Evolutionary conservation across 2,888 invertebrate species (phyloP), one percentile per base, ranked within the genome.

Genomic region (Clistopyga incitator): DNA sequence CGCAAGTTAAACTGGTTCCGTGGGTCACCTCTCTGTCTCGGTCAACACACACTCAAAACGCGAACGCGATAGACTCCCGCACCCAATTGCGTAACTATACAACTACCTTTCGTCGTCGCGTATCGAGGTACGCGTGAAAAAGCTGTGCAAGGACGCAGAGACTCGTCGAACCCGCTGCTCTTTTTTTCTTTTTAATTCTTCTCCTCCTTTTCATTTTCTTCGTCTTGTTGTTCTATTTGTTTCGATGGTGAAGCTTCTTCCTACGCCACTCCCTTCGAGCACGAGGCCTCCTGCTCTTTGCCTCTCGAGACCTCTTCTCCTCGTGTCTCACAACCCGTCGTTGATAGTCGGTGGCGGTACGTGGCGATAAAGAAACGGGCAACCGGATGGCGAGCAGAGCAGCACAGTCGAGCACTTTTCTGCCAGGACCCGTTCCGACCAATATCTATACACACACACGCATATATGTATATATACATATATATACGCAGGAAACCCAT

Each of bases 91-190:
- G 85, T 86, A 87, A 87, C 82, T 78, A 75, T 56, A 64, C 18
- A 80, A 85, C 85, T 81, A 85, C 82, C 86, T 86, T 87, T 87
- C 77, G 82, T 80, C 78, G 71, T 81, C 79, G 77, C 56, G 64
- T 34, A 61, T 52, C 47, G 54, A 68, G 23, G 25, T 59, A 13
- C 50, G 38, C 47, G 67, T 6, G n/a, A 80, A 54, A 45, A 38
- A 71, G 34, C 25, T 50, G 10, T 34, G 45, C 15, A 61, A 29
- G 61, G 13, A 52, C 64, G 61, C 68, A 47, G 50, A 29, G 64
- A 75, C 15, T n/a, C 18, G 72, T 59, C 25, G 78, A 68, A 78
- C 68, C 47, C 74, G 74, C 75, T 72, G 75, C 61, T 50, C 45
- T 34, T 74, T 61, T 77, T 82, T 61, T 3, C 2, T 61, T 61